phyloP scores from a whole-genome alignment of 2,888 invertebrate genomes.

The Byasa hedistus region DNA sequence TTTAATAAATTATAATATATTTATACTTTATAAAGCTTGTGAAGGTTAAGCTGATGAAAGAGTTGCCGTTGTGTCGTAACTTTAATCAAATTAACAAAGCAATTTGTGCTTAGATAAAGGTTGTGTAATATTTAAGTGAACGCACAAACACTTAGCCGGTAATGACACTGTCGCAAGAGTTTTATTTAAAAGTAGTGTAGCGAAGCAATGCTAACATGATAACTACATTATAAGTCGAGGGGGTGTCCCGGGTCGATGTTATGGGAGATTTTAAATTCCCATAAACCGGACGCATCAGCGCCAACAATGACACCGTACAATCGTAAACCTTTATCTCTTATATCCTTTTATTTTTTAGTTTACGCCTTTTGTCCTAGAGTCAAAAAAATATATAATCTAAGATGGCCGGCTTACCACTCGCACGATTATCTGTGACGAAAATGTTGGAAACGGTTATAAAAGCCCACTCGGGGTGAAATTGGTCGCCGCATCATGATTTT shows the following conservation, averaged over 20 bases:
- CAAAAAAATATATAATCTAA: constrained; percentile 22
- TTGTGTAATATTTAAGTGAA: constrained; percentile 2
- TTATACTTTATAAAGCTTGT: no score
- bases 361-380: constrained; percentile 56
- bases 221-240: constrained; percentile 22
- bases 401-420: constrained; percentile 6
- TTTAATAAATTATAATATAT: no score
- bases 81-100: no score
- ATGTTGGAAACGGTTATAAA: constrained; percentile 14
- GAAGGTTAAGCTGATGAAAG: no score
- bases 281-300: constrained; percentile 55
- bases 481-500: constrained; percentile 8
- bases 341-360: constrained; percentile 52
- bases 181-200: constrained; percentile 12
- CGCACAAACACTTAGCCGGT: neutral
- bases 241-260: constrained; percentile 39
- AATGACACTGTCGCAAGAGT: constrained; percentile 4
- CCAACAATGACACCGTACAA: constrained; percentile 59
- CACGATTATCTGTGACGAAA: constrained; percentile 23
- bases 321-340: constrained; percentile 76
- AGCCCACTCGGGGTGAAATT: constrained; percentile 9
- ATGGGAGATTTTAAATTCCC: constrained; percentile 57
- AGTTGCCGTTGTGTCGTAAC: no score
- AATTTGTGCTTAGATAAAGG: neutral
- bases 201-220: constrained; percentile 21